Evolutionary conservation across 2,888 invertebrate genomes (phyloP).

Genomic region (Malacosoma neustria): DNA sequence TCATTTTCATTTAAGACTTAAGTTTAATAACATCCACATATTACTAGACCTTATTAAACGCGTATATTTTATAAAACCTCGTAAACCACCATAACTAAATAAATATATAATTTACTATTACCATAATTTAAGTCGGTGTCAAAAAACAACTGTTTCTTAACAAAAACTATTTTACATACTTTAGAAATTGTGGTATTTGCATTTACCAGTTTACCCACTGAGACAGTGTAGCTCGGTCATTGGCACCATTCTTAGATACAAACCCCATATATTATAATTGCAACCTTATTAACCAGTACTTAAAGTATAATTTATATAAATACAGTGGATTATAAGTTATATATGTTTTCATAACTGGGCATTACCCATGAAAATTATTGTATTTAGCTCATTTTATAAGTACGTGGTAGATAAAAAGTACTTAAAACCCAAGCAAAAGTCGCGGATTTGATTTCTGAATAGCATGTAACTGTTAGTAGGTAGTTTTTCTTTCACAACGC

Average conservation of each 20-base stretch:
- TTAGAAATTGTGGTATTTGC: conserved; percentile 9
- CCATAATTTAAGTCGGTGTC: conserved; percentile 9
- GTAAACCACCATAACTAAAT: too few relatives aligned
- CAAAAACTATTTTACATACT: conserved; percentile 16
- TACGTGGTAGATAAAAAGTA: too few relatives aligned
- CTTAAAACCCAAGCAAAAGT: too few relatives aligned
- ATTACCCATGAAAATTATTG: not conserved
- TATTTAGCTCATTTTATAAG: too few relatives aligned
- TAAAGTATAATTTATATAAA: not conserved
- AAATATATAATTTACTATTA: too few relatives aligned
- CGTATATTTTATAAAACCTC: too few relatives aligned
- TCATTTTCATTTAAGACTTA: too few relatives aligned
- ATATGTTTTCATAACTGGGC: not conserved
- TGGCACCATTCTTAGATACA: conserved; percentile 36
- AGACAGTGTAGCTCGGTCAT: conserved; percentile 37
- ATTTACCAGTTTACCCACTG: conserved; percentile 24
- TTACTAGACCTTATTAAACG: too few relatives aligned
- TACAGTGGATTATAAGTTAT: not conserved
- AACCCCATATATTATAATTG: not conserved
- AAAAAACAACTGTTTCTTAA: conserved; percentile 14
- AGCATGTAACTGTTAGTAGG: too few relatives aligned
- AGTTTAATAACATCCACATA: too few relatives aligned
- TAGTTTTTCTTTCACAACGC: too few relatives aligned
- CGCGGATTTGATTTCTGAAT: too few relatives aligned
- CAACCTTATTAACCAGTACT: not conserved